Evolutionary conservation across 2,888 invertebrate species (phyloP).

Genomic region (Aelia acuminata): DNA sequence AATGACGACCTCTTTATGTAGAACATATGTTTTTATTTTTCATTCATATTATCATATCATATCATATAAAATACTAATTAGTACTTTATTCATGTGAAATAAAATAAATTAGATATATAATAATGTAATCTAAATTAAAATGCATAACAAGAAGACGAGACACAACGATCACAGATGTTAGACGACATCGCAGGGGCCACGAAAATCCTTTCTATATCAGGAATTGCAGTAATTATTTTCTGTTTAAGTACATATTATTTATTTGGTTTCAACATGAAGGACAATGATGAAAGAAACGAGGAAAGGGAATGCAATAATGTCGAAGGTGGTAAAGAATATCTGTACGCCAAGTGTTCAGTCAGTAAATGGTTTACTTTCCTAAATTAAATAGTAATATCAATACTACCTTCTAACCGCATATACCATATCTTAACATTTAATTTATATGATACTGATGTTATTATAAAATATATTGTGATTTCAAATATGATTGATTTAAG

Average conservation of each 20-base stretch:
- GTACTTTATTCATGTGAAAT: background rate
- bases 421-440: no score
- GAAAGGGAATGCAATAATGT: background rate
- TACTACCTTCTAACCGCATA: no score
- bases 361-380: background rate
- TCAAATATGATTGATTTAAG: no score
- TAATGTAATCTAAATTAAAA: background rate
- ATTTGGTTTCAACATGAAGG: background rate
- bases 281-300: background rate
- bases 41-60: background rate
- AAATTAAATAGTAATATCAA: background rate
- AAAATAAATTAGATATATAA: background rate
- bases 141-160: conserved; percentile 70
- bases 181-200: background rate
- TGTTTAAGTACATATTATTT: background rate
- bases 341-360: conserved; percentile 1
- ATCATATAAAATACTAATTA: background rate
- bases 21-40: background rate
- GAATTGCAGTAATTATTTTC: background rate
- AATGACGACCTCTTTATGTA: background rate
- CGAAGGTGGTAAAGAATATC: background rate
- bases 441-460: no score
- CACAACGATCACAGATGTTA: background rate
- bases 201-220: background rate
- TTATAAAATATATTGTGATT: no score